Conservation (phyloP, 23 tunicate species). For the Phallusia fumigata region DNA sequence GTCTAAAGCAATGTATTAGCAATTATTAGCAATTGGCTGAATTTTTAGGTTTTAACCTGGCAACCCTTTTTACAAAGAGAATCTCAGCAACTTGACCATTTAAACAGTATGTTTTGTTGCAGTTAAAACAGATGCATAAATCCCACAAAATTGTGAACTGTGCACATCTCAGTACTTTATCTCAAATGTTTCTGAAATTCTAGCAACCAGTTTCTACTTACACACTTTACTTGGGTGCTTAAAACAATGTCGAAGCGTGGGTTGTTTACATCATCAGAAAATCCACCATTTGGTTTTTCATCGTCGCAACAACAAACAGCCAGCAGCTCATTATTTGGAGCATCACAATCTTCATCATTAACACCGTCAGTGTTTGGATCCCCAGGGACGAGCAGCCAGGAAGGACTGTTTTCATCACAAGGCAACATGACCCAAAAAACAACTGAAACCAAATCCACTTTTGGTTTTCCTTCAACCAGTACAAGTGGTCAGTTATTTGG, state of each 20-base stretch:
- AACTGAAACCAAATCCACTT: neutral
- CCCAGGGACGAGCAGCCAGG: neutral
- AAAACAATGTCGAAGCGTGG: neutral
- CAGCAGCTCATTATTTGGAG: neutral
- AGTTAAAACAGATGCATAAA: too few relatives aligned
- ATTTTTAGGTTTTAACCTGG: too few relatives aligned
- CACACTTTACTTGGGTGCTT: too few relatives aligned
- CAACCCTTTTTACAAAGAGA: too few relatives aligned
- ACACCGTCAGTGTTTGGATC: neutral
- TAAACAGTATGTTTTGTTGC: too few relatives aligned
- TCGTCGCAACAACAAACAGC: neutral
- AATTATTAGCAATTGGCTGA: too few relatives aligned
- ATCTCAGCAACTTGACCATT: too few relatives aligned
- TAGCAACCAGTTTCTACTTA: too few relatives aligned
- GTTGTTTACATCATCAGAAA: neutral
- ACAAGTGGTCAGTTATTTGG: neutral
- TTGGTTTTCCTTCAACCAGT: neutral
- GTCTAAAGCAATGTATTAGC: too few relatives aligned
- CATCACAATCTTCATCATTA: neutral
- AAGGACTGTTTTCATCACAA: neutral
- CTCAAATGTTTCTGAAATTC: too few relatives aligned
- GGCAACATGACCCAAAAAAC: neutral
- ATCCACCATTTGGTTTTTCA: conserved; percentile 2
- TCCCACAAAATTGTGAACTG: too few relatives aligned
- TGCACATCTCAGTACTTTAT: too few relatives aligned